Evolutionary conservation across 2,113 vertebrate genomes (phyloP), one percentile per base, ranked within the genome.

Genomic region (Pardalotus punctatus): DNA sequence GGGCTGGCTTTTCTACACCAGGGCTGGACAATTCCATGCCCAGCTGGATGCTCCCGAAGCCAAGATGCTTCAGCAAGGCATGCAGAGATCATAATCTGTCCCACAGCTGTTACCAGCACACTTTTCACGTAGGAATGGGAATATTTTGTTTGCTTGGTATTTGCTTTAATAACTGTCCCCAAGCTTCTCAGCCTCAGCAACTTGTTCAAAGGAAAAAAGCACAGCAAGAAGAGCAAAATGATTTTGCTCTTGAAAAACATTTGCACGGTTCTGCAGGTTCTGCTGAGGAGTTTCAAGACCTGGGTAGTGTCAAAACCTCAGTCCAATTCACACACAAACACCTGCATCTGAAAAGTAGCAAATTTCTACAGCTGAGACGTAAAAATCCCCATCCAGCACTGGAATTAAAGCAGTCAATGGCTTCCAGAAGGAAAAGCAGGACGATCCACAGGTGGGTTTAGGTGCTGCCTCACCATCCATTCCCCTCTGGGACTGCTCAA

Each of bases 111-210:
- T 51, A n/a, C 25, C 47, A 51, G 16, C 15, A 35, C 5, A 7
- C 5, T 31, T 28, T 1, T 74, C 29, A 47, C 8, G 13, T 0
- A 35, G 43, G 2, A 54, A 64, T 0, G 5, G 1, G 5, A 61
- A 29, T 47, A 16, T 27, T 51, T 13, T 22, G 19, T 40, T 71
- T 50, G 11, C 13, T 45, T 58, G 40, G 47, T 40, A 18, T 70
- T 86, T 83, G 16, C 9, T 70, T 62, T 38, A 61, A 38, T 27
- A 83, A 22, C 22, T 23, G 31, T 35, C 19, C 38, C 11, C 13
- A 22, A 24, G 12, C 38, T 82, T 77, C 50, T 70, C 64, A 66
- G 54, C 31, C 43, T 60, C 60, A 61, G 56, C 14, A 54, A 31
- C 24, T 38, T 56, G 19, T 24, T 76, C 38, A 57, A 78, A 53